phyloP scores from a whole-genome alignment of 2,888 invertebrate species.

The Platycheirus albimanus region DNA sequence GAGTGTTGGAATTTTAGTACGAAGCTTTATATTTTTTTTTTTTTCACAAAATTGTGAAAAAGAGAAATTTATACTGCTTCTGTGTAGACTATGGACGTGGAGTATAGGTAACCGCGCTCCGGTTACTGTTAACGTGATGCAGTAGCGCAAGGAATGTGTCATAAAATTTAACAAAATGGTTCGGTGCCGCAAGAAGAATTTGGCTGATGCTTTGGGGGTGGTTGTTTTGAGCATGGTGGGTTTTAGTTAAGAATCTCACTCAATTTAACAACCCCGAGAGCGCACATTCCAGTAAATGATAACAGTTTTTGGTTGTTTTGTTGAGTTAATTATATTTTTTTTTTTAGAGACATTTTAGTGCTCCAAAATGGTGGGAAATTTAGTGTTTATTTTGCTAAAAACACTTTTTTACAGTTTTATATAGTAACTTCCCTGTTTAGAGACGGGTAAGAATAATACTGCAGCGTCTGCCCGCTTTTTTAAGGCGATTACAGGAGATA shows the following conservation, averaged over 20 bases:
- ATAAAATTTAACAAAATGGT: background rate
- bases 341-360: background rate
- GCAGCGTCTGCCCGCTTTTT: too few species aligned
- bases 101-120: slow-evolving; percentile 4
- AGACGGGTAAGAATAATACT: too few species aligned
- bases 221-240: background rate
- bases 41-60: slow-evolving; percentile 9
- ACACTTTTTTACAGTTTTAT: too few species aligned
- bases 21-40: slow-evolving; percentile 13
- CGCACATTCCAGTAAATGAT: background rate
- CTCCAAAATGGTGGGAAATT: background rate
- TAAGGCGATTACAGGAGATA: too few species aligned
- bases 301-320: background rate
- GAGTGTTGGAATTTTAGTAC: slow-evolving; percentile 45
- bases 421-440: too few species aligned
- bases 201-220: background rate
- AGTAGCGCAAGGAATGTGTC: slow-evolving; percentile 29
- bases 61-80: slow-evolving; percentile 40
- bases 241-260: slow-evolving; percentile 30
- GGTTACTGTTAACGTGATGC: slow-evolving; percentile 29
- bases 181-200: background rate
- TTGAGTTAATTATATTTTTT: background rate
- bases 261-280: slow-evolving; percentile 27
- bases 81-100: too few species aligned
- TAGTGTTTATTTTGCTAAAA: background rate